Base-by-base conservation (phyloP, 2,113 vertebrate genomes). In the Syngnathus typhle region DNA sequence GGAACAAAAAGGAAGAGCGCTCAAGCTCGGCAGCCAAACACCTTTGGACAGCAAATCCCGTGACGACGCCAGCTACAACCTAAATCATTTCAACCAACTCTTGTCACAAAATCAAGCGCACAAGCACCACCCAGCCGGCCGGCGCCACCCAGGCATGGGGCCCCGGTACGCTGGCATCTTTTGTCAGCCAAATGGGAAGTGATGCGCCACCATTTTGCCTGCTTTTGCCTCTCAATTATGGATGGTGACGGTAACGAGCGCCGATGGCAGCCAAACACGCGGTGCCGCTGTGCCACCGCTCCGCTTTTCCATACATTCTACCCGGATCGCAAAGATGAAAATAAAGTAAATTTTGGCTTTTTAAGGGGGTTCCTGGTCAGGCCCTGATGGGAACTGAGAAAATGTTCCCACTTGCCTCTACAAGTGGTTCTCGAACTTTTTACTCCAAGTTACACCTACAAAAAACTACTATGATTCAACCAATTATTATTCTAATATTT, bases 221-320 rank as follows among this genome's bases (percentile, higher is more conserved):
- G 82, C 81, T 58, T 85, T 84, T 74, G 74, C 81, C 69, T 77
- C 83, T 91, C 87, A 90, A 87, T 92, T 91, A 89, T 90, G 65
- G 68, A 90, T 89, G 18, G 64, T 85, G 87, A 89, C 60, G 82
- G 58, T 87, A 88, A 91, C 84, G 62, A 83, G 77, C 80, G 84
- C 56, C 75, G 89, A 89, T 74, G 74, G 85, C 72, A 78, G 76
- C 74, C 75, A 88, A 89, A 91, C 87, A 87, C 82, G 80, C 80
- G 70, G 37, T 16, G 37, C 39, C 59, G 39, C 9, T n/a, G 11
- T 2, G 12, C 27, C 27, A 32, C 13, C 55, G 23, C 1, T 2
- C 11, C 36, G 9, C 32, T 38, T 58, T 58, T 6, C 4, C 6
- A 19, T 8, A 13, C 27, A 2, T 55, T 10, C 32, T 32, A 56